Evolutionary conservation across 2,113 vertebrate species (phyloP).

Genomic region (Proterorhinus semilunaris): DNA sequence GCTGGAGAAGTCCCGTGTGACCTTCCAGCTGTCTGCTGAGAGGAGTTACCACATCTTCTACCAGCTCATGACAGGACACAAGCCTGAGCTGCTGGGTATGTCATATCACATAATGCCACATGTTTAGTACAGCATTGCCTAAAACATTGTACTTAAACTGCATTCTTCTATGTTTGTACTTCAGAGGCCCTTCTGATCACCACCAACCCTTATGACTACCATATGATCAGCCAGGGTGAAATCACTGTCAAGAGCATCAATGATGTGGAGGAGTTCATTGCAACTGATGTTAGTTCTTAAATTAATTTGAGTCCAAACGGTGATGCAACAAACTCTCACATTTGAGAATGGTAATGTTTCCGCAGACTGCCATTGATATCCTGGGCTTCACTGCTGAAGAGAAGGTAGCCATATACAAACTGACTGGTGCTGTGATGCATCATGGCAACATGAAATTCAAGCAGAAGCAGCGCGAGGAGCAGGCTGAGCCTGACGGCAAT

Average conservation of each 20-base stretch:
- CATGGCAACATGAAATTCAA: constrained; percentile 74
- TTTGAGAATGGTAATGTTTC: too few species aligned
- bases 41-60: constrained; percentile 81
- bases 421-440: constrained; percentile 86
- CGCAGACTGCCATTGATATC: constrained; percentile 75
- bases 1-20: constrained; percentile 70
- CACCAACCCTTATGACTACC: constrained; percentile 71
- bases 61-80: constrained; percentile 75
- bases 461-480: constrained; percentile 74
- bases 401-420: constrained; percentile 83
- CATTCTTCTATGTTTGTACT: constrained; percentile 15
- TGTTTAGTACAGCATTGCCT: neutral
- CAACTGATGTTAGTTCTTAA: constrained; percentile 59
- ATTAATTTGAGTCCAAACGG: too few species aligned
- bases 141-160: neutral
- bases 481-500: constrained; percentile 71
- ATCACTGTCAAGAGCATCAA: constrained; percentile 68
- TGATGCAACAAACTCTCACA: neutral
- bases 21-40: constrained; percentile 75
- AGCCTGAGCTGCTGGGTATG: constrained; percentile 72
- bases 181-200: constrained; percentile 72
- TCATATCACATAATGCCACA: neutral
- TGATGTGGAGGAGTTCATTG: constrained; percentile 66
- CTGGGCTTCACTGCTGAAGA: constrained; percentile 83
- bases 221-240: constrained; percentile 71